Evolutionary conservation across 2,113 vertebrate genomes (phyloP).

Genomic region (Mionectes macconnelli): DNA sequence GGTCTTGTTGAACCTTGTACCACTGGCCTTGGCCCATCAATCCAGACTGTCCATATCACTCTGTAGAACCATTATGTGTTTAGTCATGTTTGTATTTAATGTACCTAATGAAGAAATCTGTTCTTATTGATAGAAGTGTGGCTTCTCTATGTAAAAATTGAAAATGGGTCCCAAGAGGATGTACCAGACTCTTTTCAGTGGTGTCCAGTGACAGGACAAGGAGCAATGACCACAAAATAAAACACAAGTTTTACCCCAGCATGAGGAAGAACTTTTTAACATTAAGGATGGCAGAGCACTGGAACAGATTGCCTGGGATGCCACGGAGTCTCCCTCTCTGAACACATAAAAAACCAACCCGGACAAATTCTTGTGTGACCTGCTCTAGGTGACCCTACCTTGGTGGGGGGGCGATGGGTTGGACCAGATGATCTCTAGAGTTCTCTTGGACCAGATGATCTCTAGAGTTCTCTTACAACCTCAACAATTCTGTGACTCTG

Average conservation of each 20-base stretch:
- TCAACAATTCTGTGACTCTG: background rate
- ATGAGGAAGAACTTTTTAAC: background rate
- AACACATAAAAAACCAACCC: background rate
- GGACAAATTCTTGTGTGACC: background rate
- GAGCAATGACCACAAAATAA: background rate
- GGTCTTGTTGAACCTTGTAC: background rate
- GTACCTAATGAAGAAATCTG: background rate
- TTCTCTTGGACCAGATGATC: background rate
- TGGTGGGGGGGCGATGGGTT: too few species aligned
- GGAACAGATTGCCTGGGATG: background rate
- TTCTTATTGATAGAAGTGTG: background rate
- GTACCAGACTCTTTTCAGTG: background rate
- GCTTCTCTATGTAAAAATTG: background rate
- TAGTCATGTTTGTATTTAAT: background rate
- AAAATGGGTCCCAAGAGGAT: background rate
- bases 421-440: background rate
- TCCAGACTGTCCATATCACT: background rate
- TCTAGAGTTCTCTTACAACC: background rate
- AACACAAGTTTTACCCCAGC: background rate
- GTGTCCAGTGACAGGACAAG: background rate
- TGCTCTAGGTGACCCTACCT: accelerated
- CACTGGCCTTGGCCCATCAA: accelerated
- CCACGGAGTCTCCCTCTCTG: background rate
- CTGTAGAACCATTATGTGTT: background rate
- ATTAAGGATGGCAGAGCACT: background rate